Conservation (phyloP, 2,797 vertebrate genomes). For the Dendrocincla tyrannina region DNA sequence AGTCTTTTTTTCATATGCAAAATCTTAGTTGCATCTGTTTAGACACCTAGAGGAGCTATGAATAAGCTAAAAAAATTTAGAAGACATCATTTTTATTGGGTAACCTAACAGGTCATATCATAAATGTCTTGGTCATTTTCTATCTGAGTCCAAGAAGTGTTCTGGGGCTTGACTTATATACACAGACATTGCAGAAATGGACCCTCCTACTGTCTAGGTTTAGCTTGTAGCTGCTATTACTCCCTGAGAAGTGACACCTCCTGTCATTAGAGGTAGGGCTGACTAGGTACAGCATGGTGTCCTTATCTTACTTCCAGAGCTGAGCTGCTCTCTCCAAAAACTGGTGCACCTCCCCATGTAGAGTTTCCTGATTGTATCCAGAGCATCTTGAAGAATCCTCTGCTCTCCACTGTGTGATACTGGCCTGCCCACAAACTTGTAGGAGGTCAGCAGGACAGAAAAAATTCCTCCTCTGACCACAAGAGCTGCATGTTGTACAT, state of each 20-base stretch:
- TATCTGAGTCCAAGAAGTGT: neutral
- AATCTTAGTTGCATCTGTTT: conserved; percentile 4
- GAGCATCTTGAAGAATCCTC: neutral
- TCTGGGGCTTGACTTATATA: neutral
- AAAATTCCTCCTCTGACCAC: neutral
- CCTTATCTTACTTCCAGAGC: neutral
- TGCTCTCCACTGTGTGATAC: neutral
- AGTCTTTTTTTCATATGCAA: neutral
- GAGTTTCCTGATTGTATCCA: neutral
- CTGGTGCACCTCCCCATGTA: neutral
- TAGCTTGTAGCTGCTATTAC: neutral
- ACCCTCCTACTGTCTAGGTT: neutral
- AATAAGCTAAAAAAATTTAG: neutral
- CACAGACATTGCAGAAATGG: neutral
- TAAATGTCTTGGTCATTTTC: neutral
- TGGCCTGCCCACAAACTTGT: neutral
- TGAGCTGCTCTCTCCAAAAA: neutral
- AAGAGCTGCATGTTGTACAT: neutral
- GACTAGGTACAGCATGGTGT: neutral
- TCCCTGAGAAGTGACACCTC: neutral
- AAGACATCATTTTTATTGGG: neutral
- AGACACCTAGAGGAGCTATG: neutral
- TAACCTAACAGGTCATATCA: neutral
- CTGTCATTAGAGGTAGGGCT: neutral
- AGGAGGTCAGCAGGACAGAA: neutral